Evolutionary conservation across 1,140 invertebrate species (phyloP), one percentile per base, ranked within the genome.

Genomic region (Euglossa dilemma): DNA sequence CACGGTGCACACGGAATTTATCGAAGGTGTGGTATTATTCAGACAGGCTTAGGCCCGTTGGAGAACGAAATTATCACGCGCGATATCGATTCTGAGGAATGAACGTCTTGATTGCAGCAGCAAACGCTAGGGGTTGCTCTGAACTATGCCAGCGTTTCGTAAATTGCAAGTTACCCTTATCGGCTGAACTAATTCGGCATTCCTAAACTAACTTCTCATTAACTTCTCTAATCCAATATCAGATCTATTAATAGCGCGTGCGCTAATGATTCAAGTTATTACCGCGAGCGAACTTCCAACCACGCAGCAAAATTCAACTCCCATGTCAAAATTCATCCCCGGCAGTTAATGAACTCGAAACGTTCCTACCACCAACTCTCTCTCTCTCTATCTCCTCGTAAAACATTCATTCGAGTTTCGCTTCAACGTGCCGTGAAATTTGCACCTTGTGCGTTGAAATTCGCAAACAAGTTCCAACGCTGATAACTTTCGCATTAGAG

Each of bases 151-250:
- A 47, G 66, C 20, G 8, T 57, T 12, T 25, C 28, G 18, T 67
- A 69, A 79, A 85, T 85, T 76, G 66, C 47, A 45, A 70, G 67
- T 61, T 74, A 36, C 3, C 18, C 61, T 52, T 61, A 50, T 61
- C 50, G 28, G 14, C 9, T 36, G 16, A 66, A 54, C 9, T 45
- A 25, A 45, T 12, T 45, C 36, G 50, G 16, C 36, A 77, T 66
- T 67, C 12, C 63, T 54, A 54, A 67, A 9, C 50, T 67, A 67
- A 66, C 28, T 66, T 43, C 5, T 63, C 63, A 14, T 67, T 67
- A 67, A 56, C 36, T 20, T 9, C 14, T 2, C 28, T 52, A 54
- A 77, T 67, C 63, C 36, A 43, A 43, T 50, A 28, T 14, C 45
- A 74, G 59, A 43, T 20, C 18, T 20, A 28, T 67, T 52, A 64